These are phyloP conservation scores for Tyria jacobaeae DNA, from an alignment of 2,888 invertebrate genomes.

Conservation along the genomic window DNA sequence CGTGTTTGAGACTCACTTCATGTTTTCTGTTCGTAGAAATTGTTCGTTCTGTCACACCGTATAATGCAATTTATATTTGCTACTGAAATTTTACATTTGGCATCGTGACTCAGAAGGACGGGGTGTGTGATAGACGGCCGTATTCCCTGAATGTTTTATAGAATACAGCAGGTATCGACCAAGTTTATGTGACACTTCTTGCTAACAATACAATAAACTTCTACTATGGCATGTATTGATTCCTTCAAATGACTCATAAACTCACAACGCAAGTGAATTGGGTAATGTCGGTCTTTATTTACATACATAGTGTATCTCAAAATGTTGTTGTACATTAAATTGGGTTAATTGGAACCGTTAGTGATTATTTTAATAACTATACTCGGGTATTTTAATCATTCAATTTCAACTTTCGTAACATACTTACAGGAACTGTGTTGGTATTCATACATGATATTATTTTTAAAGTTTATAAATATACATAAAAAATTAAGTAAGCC, in stretches of 20 bases:
- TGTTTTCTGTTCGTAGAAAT: conserved; percentile 53
- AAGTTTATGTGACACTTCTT: conserved; percentile 38
- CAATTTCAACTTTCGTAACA: neutral
- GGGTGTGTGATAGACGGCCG: conserved; percentile 21
- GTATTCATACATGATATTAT: neutral
- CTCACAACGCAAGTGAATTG: conserved; percentile 24
- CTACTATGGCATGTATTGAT: conserved; percentile 32
- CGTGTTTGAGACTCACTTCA: conserved; percentile 40
- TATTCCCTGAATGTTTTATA: conserved; percentile 43
- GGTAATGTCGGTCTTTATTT: conserved; percentile 4
- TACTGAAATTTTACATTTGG: conserved; percentile 10
- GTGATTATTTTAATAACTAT: neutral
- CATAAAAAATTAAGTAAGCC: neutral
- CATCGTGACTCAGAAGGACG: neutral
- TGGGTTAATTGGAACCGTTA: neutral
- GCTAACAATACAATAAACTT: conserved; percentile 43
- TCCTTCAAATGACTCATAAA: conserved; percentile 38
- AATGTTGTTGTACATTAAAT: neutral
- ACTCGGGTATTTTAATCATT: no score
- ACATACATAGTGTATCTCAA: neutral
- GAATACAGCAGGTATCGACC: conserved; percentile 38
- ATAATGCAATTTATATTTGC: conserved; percentile 11
- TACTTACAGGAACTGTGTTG: neutral
- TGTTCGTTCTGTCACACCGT: conserved; percentile 29
- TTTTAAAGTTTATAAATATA: neutral